These are phyloP conservation scores for Actenoides hombroni DNA, from an alignment of 2,113 vertebrate species.

Conservation along the genomic window DNA sequence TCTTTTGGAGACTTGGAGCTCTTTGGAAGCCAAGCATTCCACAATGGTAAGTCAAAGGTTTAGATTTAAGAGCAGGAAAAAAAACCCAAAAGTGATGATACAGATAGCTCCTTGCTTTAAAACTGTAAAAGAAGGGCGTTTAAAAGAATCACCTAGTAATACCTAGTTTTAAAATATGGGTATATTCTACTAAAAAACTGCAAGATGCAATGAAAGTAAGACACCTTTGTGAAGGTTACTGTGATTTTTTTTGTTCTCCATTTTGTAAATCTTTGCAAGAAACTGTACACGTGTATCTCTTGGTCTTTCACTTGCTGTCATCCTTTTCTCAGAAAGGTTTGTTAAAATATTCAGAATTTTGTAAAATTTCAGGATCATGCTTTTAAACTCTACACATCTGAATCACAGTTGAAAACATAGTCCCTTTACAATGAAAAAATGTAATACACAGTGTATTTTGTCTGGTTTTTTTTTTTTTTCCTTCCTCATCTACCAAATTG, in stretches of 20 bases:
- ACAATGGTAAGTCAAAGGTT: constrained; percentile 23
- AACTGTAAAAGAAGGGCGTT: not conserved
- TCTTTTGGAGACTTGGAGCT: not conserved
- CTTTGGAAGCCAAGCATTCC: not conserved
- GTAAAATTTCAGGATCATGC: not conserved
- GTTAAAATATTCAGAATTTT: not conserved
- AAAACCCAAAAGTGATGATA: not conserved
- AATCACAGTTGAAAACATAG: not conserved
- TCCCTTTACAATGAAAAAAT: not conserved
- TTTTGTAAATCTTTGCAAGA: not conserved
- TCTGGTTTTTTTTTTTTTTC: not conserved
- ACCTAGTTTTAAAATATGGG: not conserved
- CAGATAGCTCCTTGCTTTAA: not conserved
- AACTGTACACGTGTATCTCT: not conserved
- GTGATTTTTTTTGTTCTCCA: not conserved
- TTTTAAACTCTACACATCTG: not conserved
- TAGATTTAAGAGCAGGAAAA: not conserved
- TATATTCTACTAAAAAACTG: not conserved
- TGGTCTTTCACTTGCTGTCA: not conserved
- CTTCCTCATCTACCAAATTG: not conserved
- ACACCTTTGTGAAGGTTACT: not conserved
- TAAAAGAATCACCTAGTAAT: not conserved
- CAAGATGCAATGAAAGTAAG: not conserved
- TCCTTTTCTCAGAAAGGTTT: not conserved
- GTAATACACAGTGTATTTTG: not conserved